Evolutionary conservation across 1,140 invertebrate species (phyloP).

Genomic region (Sesamia nonagrioides): DNA sequence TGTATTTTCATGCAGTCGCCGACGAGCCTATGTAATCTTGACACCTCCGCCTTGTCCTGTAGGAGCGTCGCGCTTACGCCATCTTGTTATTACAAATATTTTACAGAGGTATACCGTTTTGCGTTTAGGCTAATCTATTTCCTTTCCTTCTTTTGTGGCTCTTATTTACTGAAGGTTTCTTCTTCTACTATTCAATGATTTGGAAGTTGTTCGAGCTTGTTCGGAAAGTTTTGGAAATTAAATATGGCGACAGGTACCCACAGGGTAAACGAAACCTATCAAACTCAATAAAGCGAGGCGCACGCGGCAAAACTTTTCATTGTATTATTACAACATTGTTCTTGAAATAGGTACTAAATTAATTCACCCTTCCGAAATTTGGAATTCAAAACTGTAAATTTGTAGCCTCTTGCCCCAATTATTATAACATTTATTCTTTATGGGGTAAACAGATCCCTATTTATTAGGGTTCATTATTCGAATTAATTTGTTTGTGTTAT

Average conservation of each 20-base stretch:
- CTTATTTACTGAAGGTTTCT: not conserved
- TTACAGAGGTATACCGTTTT: not conserved
- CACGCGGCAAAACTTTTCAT: conserved; percentile 56
- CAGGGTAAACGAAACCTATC: conserved; percentile 44
- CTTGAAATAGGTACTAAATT: conserved; percentile 72
- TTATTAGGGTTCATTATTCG: conserved; percentile 86
- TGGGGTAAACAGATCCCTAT: conserved; percentile 84
- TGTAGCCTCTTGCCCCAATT: conserved; percentile 82
- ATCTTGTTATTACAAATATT: too few species aligned
- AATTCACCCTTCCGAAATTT: conserved; percentile 81
- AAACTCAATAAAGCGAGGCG: conserved; percentile 43
- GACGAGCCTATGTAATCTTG: conserved; percentile 60
- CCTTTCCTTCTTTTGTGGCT: not conserved
- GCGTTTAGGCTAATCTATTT: not conserved
- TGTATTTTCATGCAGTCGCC: conserved; percentile 62
- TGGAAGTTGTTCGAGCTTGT: conserved; percentile 24
- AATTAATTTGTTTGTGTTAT: conserved; percentile 87
- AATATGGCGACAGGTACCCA: conserved; percentile 30
- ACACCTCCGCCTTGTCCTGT: conserved; percentile 56
- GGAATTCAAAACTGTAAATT: conserved; percentile 80
- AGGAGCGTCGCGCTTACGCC: too few species aligned
- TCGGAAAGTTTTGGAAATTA: conserved; percentile 30
- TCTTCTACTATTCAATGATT: conserved; percentile 25
- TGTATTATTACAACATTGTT: conserved; percentile 61
- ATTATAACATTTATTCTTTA: conserved; percentile 86